A percentile compares a stretch with the other conserved stretches of the same genome.
These are phyloP conservation scores for Halcyon malimbica DNA, from an alignment of 2,113 vertebrate genomes.

Conservation along the genomic window DNA sequence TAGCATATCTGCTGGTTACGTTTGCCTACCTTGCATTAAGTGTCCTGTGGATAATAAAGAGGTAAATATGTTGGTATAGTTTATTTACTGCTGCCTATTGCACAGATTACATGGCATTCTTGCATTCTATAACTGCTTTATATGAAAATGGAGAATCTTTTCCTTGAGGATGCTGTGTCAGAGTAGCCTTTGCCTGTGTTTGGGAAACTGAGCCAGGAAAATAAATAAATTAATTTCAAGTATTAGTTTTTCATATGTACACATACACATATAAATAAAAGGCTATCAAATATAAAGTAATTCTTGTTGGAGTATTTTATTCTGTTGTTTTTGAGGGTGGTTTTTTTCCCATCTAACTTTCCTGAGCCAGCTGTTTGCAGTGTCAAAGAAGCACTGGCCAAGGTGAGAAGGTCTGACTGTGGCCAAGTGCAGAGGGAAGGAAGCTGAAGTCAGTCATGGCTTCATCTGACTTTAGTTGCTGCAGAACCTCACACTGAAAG, in stretches of 20 bases:
- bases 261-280: background rate
- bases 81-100: background rate
- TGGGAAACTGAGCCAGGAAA: background rate
- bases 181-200: background rate
- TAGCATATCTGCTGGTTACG: conserved; percentile 90
- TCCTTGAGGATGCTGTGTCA: background rate
- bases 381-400: background rate
- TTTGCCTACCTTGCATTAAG: conserved; percentile 87
- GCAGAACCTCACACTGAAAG: background rate
- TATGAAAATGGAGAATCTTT: background rate
- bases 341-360: background rate
- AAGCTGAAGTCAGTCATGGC: background rate
- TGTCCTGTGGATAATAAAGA: conserved; percentile 92
- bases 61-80: conserved; percentile 71
- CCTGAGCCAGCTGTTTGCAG: background rate
- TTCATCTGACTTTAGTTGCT: background rate
- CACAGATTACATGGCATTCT: background rate
- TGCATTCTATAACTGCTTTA: background rate
- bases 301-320: background rate
- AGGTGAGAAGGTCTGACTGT: background rate
- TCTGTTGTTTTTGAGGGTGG: background rate
- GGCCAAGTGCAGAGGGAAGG: background rate
- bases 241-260: background rate
- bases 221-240: background rate
- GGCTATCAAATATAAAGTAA: background rate